Base-by-base conservation (phyloP, 2,113 vertebrate genomes). In the Petaurus breviceps region DNA sequence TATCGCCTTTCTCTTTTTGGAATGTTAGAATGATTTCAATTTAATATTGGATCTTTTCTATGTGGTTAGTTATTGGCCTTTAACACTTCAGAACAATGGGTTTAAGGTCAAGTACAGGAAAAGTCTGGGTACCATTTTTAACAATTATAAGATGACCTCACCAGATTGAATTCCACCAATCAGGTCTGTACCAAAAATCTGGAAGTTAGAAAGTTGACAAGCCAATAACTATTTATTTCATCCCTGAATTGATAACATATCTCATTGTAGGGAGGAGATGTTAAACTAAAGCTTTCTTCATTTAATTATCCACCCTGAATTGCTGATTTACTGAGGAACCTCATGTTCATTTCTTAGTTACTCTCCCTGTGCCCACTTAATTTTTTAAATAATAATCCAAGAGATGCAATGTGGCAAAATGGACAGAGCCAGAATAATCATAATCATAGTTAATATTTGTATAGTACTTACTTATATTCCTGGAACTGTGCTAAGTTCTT, bases 21-120 rank as follows among this genome's bases (percentile, higher is more conserved):
- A 96, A 97, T 97, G 96, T 97, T 97, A 97, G 90, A 96, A 97
- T 57, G 96, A 96, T 94, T 97, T 54, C 96, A 96, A 95, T 95
- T 53, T 97, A 96, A 94, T 94, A 95, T 92, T 97, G 53, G 96
- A 90, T 68, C 43, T 96, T 51, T 68, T 97, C 47, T 93, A 68
- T 97, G 50, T 54, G 51, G 90, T 96, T 96, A 89, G 43, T 92
- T 97, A 57, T 94, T 84, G 26, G 6, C 2, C 54, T 97, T 97
- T 91, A 96, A 49, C 95, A 92, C 50, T 95, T 84, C 52, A 92
- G 52, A 96, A 14, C 51, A 54, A 51, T 37, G 97, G 94, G 43
- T 91, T 8, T 16, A 47, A 47, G 51, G 19, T 14, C 16, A 90
- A 19, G 25, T 1, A 1, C 51, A 90, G 95, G 90, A 94, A 61